These are phyloP conservation scores for Tragelaphus buxtoni DNA, from an alignment of 2,113 vertebrate genomes.

Conservation along the genomic window DNA sequence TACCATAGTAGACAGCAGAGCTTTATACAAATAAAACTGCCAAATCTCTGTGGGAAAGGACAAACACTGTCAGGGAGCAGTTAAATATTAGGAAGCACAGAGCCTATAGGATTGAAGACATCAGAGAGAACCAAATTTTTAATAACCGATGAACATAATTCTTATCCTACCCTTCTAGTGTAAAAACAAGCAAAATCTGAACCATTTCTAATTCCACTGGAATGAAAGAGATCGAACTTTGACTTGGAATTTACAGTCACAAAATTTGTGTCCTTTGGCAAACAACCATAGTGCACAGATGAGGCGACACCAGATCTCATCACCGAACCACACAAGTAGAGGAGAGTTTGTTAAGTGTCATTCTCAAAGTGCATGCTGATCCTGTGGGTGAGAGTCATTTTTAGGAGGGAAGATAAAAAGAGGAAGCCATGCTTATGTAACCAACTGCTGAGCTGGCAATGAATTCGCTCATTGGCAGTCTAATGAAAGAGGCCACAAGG, in stretches of 20 bases:
- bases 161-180: not conserved
- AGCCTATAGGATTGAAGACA: not conserved
- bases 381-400: not conserved
- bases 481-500: not conserved
- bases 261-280: not conserved
- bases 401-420: not conserved
- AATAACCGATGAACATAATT: not conserved
- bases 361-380: not conserved
- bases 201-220: not conserved
- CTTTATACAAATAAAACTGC: not conserved
- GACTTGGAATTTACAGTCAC: not conserved
- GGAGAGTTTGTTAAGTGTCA: not conserved
- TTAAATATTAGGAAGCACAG: not conserved
- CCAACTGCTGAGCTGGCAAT: not conserved
- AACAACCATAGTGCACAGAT: not conserved
- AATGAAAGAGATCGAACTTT: not conserved
- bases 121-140: not conserved
- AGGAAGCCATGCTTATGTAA: not conserved
- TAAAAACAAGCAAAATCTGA: not conserved
- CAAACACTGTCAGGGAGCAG: not conserved
- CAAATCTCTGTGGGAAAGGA: not conserved
- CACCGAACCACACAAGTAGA: too few relatives aligned
- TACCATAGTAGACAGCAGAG: not conserved
- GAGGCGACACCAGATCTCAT: not conserved
- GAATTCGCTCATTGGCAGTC: not conserved